Evolutionary conservation across 2,797 vertebrate species (phyloP).

Genomic region (Sebastes minor): DNA sequence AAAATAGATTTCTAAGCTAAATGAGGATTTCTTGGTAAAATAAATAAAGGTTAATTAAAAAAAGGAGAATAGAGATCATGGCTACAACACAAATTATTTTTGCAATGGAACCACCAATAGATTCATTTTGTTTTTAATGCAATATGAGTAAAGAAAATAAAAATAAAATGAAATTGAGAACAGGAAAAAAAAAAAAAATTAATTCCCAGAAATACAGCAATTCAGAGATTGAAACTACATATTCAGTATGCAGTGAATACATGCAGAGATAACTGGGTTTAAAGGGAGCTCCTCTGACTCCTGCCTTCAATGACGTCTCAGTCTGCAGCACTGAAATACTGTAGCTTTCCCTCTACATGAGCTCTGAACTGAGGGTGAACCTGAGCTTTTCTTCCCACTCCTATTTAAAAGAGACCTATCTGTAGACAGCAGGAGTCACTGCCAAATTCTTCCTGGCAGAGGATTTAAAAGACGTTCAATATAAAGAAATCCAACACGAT

Average conservation of each 20-base stretch:
- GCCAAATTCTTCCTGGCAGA: slow-evolving; percentile 61
- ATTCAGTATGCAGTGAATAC: slow-evolving; percentile 1
- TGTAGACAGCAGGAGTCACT: slow-evolving; percentile 53
- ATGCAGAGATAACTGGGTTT: slow-evolving; percentile 8
- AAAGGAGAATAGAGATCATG: neutral
- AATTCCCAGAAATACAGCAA: neutral
- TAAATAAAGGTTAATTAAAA: neutral
- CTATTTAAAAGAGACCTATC: slow-evolving; percentile 41
- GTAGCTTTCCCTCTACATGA: slow-evolving; percentile 39
- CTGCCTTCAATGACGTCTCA: slow-evolving; percentile 23
- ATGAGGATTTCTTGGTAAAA: neutral
- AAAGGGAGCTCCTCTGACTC: slow-evolving; percentile 24
- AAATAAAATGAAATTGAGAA: no score
- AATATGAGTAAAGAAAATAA: neutral
- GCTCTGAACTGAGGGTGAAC: slow-evolving; percentile 79
- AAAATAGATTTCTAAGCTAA: neutral
- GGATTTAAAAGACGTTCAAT: slow-evolving; percentile 38
- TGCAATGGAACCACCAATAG: neutral
- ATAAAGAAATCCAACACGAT: slow-evolving; percentile 52
- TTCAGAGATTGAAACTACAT: neutral
- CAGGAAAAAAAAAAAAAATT: neutral
- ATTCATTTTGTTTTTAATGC: neutral
- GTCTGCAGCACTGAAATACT: slow-evolving; percentile 45
- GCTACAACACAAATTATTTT: neutral
- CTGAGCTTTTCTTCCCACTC: slow-evolving; percentile 21